Conservation (phyloP, 2,113 vertebrate species). For the Epinephelus lanceolatus region DNA sequence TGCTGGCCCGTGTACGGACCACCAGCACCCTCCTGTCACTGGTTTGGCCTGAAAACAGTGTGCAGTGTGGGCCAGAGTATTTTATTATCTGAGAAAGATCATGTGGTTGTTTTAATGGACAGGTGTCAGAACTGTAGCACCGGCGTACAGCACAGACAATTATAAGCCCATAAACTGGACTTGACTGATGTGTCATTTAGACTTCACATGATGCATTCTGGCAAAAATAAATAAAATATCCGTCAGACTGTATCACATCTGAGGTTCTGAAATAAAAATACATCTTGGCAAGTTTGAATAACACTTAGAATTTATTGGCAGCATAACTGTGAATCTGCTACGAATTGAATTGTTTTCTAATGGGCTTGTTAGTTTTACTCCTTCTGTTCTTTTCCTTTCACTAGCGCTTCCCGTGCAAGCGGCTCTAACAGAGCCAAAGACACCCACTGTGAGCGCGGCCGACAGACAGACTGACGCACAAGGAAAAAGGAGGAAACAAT, state of each 20-base stretch:
- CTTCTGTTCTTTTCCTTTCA: slow-evolving; percentile 53
- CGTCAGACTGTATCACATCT: slow-evolving; percentile 20
- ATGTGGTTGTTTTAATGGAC: slow-evolving; percentile 13
- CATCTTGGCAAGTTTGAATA: slow-evolving; percentile 20
- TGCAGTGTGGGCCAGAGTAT: neutral
- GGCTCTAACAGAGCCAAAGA: slow-evolving; percentile 47
- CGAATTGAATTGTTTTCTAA: slow-evolving; percentile 52
- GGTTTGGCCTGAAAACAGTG: slow-evolving; percentile 17
- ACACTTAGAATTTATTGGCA: slow-evolving; percentile 25
- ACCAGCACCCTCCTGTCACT: slow-evolving; percentile 9
- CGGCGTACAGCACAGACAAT: neutral
- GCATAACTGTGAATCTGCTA: slow-evolving; percentile 29
- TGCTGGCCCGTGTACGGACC: slow-evolving; percentile 29
- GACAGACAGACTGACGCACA: slow-evolving; percentile 63
- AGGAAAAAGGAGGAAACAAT: slow-evolving; percentile 74
- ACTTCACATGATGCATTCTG: neutral
- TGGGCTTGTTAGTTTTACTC: slow-evolving; percentile 66
- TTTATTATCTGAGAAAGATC: slow-evolving; percentile 12
- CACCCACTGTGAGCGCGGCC: slow-evolving; percentile 67
- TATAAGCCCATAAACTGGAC: slow-evolving; percentile 12
- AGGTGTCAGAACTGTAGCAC: slow-evolving; percentile 6
- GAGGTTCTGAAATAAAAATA: slow-evolving; percentile 27
- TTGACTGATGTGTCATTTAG: slow-evolving; percentile 5
- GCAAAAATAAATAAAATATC: neutral
- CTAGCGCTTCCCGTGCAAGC: slow-evolving; percentile 52